A percentile compares a stretch with the other conserved stretches of the same genome.
Evolutionary conservation across 2,113 vertebrate species (phyloP).

Genomic region (Megaceryle torquata): DNA sequence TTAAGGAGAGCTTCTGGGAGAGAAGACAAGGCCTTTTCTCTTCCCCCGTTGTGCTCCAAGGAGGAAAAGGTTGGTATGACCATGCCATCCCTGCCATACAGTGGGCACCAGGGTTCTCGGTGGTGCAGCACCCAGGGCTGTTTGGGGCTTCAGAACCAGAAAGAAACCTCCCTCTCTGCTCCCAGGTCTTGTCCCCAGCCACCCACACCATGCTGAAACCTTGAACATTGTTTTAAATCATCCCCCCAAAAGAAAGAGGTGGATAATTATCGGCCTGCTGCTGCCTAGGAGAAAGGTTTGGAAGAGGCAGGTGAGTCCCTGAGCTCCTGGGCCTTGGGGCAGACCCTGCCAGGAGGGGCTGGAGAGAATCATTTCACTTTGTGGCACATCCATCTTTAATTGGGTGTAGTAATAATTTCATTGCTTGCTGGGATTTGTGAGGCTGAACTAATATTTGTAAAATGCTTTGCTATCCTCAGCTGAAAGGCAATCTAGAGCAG

Average conservation of each 20-base stretch:
- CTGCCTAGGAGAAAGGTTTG: not conserved
- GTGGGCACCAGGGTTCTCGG: not conserved
- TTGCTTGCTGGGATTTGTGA: conserved; percentile 44
- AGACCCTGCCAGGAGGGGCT: not conserved
- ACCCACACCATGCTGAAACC: not conserved
- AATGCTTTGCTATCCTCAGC: conserved; percentile 6
- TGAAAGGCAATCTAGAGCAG: not conserved
- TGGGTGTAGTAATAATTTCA: conserved; percentile 38
- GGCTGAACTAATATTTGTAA: conserved; percentile 56
- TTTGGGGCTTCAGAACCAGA: not conserved
- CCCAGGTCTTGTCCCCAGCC: not conserved
- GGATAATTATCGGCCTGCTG: not conserved
- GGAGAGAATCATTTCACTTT: not conserved
- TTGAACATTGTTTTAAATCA: not conserved
- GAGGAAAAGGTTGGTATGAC: not conserved
- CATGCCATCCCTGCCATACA: not conserved
- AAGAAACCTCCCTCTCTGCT: not conserved
- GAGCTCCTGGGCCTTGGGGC: rapidly evolving
- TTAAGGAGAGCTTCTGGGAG: not conserved
- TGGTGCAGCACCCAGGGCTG: not conserved
- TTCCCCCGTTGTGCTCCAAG: not conserved
- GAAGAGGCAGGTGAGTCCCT: not conserved
- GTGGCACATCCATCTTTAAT: not conserved
- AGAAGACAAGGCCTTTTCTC: not conserved
- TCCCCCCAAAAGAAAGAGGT: not conserved